These are phyloP conservation scores for Synanthedon myopaeformis DNA, from an alignment of 2,888 invertebrate genomes.

Conservation along the genomic window DNA sequence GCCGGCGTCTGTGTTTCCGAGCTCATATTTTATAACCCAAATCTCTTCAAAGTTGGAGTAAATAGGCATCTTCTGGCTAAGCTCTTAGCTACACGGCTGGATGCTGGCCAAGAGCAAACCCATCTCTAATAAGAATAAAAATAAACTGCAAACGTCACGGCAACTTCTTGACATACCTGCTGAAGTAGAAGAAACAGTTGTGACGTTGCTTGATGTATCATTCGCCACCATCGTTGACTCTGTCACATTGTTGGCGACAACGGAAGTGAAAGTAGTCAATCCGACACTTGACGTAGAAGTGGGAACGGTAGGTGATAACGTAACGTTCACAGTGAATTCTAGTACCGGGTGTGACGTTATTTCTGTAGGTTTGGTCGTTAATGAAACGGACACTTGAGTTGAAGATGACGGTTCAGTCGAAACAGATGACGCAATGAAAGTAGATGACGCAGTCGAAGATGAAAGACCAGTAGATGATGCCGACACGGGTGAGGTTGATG, in stretches of 20 bases:
- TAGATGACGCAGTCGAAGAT: conserved; percentile 7
- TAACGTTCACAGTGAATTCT: conserved; percentile 52
- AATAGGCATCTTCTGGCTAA: too few relatives aligned
- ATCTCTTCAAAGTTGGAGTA: too few relatives aligned
- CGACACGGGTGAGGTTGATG: neutral
- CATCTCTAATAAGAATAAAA: too few relatives aligned
- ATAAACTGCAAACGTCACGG: too few relatives aligned
- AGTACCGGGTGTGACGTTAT: conserved; percentile 16
- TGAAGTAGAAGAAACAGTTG: conserved; percentile 10
- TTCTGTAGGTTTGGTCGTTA: neutral
- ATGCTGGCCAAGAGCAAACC: too few relatives aligned
- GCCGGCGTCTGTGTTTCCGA: too few relatives aligned
- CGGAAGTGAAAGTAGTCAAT: conserved; percentile 24
- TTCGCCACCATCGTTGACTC: conserved; percentile 6
- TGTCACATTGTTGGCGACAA: conserved; percentile 21
- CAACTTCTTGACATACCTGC: conserved; percentile 9
- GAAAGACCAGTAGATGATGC: conserved; percentile 5
- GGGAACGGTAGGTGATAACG: conserved; percentile 35
- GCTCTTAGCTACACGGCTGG: too few relatives aligned
- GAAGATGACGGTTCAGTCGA: conserved; percentile 7
- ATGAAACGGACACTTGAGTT: conserved; percentile 7
- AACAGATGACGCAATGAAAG: conserved; percentile 3
- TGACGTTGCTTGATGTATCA: conserved; percentile 16
- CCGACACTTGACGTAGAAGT: conserved; percentile 32
- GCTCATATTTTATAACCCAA: too few relatives aligned